Base-by-base conservation (phyloP, 1,140 invertebrate genomes). In the Aphaenogaster floridana region DNA sequence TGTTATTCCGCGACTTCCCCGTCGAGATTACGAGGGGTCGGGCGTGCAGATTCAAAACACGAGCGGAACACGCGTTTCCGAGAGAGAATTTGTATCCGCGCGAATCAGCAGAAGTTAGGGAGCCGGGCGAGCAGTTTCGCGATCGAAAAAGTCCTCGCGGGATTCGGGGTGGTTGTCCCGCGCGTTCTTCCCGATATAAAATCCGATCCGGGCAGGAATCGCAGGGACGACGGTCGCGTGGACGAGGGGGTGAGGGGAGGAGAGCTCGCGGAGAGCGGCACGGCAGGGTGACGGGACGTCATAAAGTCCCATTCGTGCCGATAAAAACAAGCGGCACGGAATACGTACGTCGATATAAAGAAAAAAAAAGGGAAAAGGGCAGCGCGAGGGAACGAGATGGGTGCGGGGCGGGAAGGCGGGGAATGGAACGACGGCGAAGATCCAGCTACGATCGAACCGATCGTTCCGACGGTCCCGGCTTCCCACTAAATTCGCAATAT, bases 401-500 rank as follows among this genome's bases (percentile, higher is more conserved):
- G 15, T 64, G 15, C 11, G 72, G 66, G 66, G 57, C 17, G 69
- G 68, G 85, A 76, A 15, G 66, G 64, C 63, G 64, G 64, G 39
- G 66, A n/a, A 69, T 15, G 42, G 42, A 48, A 69, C 39, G 66
- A 45, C 21, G 74, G 57, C 45, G 85, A 86, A 57, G 88, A 91
- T 91, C 88, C 90, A 91, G 85, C 89, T 83, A 89, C 89, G 90
- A 91, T 81, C 86, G 76, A 91, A 85, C 85, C 89, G 91, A 92
- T 92, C 91, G 88, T 92, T 92, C 77, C 86, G 91, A 89, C 89
- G 91, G 89, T 91, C 89, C 88, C 71, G 79, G 87, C 89, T 90
- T 91, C 91, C 88, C 90, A 92, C 91, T 92, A 91, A 91, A 91
- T 91, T 91, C 88, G 90, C 90, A 91, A 91, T 91, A 91, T 91